A percentile compares a stretch with the other conserved stretches of the same genome.
Conservation (phyloP, 1,140 invertebrate genomes). For the Tetramorium alpestre region DNA sequence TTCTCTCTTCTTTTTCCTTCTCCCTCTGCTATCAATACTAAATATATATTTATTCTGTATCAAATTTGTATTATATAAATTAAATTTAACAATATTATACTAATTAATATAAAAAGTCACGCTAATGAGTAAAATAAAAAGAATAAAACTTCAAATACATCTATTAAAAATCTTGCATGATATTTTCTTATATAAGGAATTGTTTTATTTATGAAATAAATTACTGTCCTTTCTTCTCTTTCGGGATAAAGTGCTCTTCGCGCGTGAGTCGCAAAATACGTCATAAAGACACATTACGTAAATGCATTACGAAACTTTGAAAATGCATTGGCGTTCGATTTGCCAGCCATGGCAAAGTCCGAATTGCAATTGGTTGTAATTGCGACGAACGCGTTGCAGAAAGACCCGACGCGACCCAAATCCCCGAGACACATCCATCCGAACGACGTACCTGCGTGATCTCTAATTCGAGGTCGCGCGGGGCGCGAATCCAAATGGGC, state of each 20-base stretch:
- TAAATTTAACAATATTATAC: neutral
- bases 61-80: neutral
- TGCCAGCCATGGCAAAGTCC: neutral
- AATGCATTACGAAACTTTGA: neutral
- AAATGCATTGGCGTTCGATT: neutral
- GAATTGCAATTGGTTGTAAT: conserved; percentile 27
- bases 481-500: conserved; percentile 74
- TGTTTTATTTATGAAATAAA: neutral
- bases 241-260: neutral
- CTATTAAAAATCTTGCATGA: neutral
- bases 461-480: conserved; percentile 66
- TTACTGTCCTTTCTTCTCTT: neutral
- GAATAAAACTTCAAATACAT: too few relatives aligned
- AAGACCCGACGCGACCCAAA: conserved; percentile 19
- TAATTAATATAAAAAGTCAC: neutral
- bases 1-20: too few relatives aligned
- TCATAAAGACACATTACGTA: neutral
- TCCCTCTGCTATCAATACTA: neutral
- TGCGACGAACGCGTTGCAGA: conserved; percentile 14
- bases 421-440: conserved; percentile 45
- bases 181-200: neutral
- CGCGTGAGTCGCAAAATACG: too few relatives aligned
- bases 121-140: neutral
- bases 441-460: conserved; percentile 64
- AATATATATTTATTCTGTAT: neutral